Base-by-base conservation (phyloP, 1,140 invertebrate species). In the Orius insidiosus region DNA sequence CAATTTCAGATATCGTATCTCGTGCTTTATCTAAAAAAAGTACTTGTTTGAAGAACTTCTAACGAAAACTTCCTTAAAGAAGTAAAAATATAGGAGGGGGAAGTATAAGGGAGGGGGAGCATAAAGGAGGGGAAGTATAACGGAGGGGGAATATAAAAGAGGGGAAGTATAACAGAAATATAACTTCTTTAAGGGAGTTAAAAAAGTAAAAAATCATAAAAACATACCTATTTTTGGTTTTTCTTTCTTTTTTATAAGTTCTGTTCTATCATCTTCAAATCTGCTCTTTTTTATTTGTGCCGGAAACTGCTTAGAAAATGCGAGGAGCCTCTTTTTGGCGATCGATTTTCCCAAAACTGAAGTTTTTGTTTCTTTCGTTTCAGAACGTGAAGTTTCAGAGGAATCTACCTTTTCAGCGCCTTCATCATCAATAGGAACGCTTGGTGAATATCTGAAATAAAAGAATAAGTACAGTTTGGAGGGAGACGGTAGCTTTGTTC, bases 1-100 rank as follows among this genome's bases (percentile, higher is more conserved):
- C 55, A 11, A 56, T 56, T 50, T 56, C 52, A 48, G 49, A 50
- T 8, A 56, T 56, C 1, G 55, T 56, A 35, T 55, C 51, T 48
- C 51, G 47, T 9, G 55, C 55, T 35, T 55, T 55, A 33, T 55
- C 53, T 32, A 53, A 32, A 39, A 36, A 36, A 15, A 4, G 14
- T n/a, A n/a, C n/a, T n/a, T n/a, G n/a, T n/a, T n/a, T n/a, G n/a
- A n/a, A n/a, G n/a, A n/a, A n/a, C n/a, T n/a, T n/a, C n/a, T n/a
- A n/a, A n/a, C n/a, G n/a, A n/a, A n/a, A n/a, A n/a, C n/a, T n/a
- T n/a, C n/a, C n/a, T n/a, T n/a, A n/a, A n/a, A n/a, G n/a, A n/a
- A n/a, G n/a, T n/a, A n/a, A n/a, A n/a, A n/a, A n/a, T n/a, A n/a
- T n/a, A n/a, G n/a, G n/a, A n/a, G n/a, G n/a, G n/a, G n/a, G n/a